Base-by-base conservation (phyloP, 2,888 invertebrate genomes). In the Meloe dianella region DNA sequence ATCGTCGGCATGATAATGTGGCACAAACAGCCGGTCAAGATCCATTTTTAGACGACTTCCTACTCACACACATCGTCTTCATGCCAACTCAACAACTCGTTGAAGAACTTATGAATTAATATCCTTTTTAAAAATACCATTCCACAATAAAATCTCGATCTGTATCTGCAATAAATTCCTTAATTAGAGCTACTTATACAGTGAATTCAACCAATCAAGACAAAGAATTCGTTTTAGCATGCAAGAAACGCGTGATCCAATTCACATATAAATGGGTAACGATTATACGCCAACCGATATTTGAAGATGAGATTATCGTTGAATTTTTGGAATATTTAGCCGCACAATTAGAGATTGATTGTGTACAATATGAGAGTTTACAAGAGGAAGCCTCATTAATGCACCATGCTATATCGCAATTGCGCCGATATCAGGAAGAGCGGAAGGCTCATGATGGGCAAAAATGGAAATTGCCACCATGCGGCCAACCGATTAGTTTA, bases 61-160 rank as follows among this genome's bases (percentile, higher is more conserved):
- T 94, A 70, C 85, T 94, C 62, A 94, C 94, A 8, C 92, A 94
- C 82, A 91, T 92, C 74, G 91, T 94, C 59, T 95, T 93, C 84
- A 90, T 94, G 88, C 91, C 93, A 1, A 90, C 89, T 65, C 89
- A 90, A 75, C 89, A 91, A 75, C 85, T 94, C 71, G 90, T 93
- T 77, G 88, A 89, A 66, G 90, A 91, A 79, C 85, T 93, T 72
- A 87, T 90, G 75, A 90, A 88, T 85, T 90, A 92, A 90, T 93
- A 92, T 90, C 90, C 90, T 90, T 90, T 89, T 27, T 27, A 27
- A 3, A 27, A 27, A 27, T 3, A 27, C 27, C 2, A 27, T 27
- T 27, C 27, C 4, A 2, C 27, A 27, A 27, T 38, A 38, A 38
- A 14, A 22, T 22, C 22, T 12, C 8, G 5, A 54, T 27, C 54